Percentiles rank a stretch among this genome's conserved stretches.
Conservation (phyloP, 1,140 invertebrate genomes). For the Mamestra configurata region DNA sequence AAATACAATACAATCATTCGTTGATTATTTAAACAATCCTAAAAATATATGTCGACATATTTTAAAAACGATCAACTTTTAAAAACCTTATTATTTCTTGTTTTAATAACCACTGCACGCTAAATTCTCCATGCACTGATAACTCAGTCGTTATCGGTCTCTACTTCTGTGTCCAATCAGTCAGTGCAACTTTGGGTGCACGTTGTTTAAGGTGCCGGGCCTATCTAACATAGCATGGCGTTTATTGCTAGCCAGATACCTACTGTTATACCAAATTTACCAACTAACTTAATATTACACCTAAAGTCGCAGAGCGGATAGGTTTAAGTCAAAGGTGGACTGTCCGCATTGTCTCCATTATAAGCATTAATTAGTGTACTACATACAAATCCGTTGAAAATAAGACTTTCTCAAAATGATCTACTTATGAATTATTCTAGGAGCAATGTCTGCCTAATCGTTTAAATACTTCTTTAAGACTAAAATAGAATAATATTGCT, state of each 20-base stretch:
- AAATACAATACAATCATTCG: neutral
- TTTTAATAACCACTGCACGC: neutral
- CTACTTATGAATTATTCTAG: no score
- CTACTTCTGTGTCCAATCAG: slow-evolving; percentile 1
- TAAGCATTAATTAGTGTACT: no score
- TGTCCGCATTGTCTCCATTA: no score
- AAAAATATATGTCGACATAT: neutral
- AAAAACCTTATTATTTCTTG: neutral
- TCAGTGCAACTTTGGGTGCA: neutral
- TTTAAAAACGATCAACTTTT: neutral
- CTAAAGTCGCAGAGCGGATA: no score
- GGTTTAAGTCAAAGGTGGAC: no score
- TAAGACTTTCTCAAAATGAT: no score
- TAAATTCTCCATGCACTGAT: slow-evolving; percentile 12
- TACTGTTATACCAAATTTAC: neutral
- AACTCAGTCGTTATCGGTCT: neutral
- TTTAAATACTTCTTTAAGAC: no score
- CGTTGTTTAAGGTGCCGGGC: neutral
- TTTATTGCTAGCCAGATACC: neutral
- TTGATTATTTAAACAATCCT: neutral
- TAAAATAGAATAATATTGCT: neutral
- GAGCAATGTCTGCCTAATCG: no score
- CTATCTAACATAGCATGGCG: neutral
- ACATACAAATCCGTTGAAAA: no score
- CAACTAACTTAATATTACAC: no score